Base-by-base conservation (phyloP, 2,888 invertebrate genomes). In the Melinopterus prodromus region DNA sequence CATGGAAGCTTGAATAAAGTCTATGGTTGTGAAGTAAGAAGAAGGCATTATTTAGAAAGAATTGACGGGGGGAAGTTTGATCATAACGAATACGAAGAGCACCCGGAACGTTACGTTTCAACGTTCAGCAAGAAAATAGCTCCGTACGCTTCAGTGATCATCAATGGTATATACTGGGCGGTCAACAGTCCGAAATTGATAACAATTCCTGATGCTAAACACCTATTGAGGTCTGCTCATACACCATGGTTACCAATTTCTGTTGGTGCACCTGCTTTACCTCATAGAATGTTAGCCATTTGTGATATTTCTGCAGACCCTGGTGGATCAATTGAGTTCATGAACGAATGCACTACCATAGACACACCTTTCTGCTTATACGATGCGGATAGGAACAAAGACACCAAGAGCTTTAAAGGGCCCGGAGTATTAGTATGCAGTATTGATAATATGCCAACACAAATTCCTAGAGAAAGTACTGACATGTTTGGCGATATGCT, bases 381-480 rank as follows among this genome's bases (percentile, higher is more conserved):
- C 88, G 99, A 99, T 87, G 99, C 99, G 6, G 98, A 99, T 88
- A 93, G 98, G 81, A 99, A 99, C 88, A 98, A 98, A 89, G 98
- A 98, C 85, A 97, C 96, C 0, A 98, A 98, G 86, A 97, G 97
- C 89, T 98, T 98, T 90, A 97, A 96, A 89, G 99, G 99, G 0
- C 96, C 98, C 0, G 99, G 99, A 16, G 98, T 99, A 0, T 90
- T 99, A 77, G 99, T 99, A n/a, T 99, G 99, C 88, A 99, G 99
- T 15, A 99, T 99, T 84, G 99, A 99, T 90, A 99, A 99, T 90
- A 99, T 99, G 99, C 99, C 99, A 0, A 99, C 99, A 0, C 99
- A 99, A 89, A 91, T 99, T 82, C 99, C 99, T 0, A 92, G 97
- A 72, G 99, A 99, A 88, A 95, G 99, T 2, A 99, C 99, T 0